Evolutionary conservation across 2,113 vertebrate species (phyloP).

Genomic region (Ellobius talpinus): DNA sequence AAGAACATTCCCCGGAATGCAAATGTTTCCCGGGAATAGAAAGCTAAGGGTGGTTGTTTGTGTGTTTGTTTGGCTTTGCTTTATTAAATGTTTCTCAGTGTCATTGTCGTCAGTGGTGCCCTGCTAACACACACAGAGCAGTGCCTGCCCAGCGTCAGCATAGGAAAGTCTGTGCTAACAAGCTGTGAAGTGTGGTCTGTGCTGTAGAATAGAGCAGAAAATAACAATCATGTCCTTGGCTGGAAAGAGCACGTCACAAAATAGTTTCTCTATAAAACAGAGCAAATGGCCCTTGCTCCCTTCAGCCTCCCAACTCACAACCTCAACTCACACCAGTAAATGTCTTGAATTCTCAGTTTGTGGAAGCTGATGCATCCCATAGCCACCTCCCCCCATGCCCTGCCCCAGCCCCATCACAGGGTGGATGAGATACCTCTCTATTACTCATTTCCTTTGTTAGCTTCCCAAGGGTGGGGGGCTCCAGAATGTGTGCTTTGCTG

Average conservation of each 20-base stretch:
- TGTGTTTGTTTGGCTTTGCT: conserved; percentile 37
- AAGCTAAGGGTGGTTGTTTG: conserved; percentile 2
- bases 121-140: not conserved
- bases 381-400: not conserved
- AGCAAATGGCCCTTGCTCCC: conserved; percentile 73
- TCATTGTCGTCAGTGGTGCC: not conserved
- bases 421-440: not conserved
- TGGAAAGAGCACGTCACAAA: conserved; percentile 78
- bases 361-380: conserved; percentile 54
- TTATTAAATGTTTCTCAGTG: not conserved
- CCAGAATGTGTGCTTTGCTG: not conserved
- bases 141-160: conserved; percentile 58
- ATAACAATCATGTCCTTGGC: conserved; percentile 80
- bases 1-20: conserved; percentile 26
- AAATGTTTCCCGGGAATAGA: conserved; percentile 59
- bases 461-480: conserved; percentile 19
- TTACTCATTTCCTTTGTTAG: not conserved
- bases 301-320: conserved; percentile 68
- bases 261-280: conserved; percentile 67
- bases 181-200: conserved; percentile 77
- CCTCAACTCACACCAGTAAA: conserved; percentile 59
- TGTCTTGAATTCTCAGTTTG: conserved; percentile 67
- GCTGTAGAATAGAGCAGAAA: conserved; percentile 82
- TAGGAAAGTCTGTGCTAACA: conserved; percentile 79
- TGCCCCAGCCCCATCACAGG: not conserved